Evolutionary conservation across 2,113 vertebrate genomes (phyloP), one percentile per base, ranked within the genome.

Genomic region (Cyanoramphus novaezelandiae): DNA sequence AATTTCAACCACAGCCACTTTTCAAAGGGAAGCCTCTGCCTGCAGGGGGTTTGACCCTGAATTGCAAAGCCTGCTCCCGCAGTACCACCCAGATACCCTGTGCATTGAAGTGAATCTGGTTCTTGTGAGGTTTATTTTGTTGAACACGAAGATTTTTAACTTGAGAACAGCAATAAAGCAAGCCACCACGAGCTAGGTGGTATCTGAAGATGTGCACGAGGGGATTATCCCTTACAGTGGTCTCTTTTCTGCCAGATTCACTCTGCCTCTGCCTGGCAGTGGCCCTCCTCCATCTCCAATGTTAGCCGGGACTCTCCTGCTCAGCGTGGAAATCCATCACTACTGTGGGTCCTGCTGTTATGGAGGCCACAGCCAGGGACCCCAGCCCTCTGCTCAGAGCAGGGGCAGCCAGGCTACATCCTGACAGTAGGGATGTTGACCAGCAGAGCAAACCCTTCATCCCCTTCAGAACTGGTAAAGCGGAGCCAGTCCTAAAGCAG

Each of bases 281-380:
- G 57, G 33, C 57, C 14, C 57, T 88, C 31, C 64, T 91, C 64
- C 23, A 24, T 23, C 29, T 3, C 44, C 60, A 39, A 39, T 23
- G 23, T 10, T 65, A 68, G 5, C 46, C 7, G 25, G 6, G 29
- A 33, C 39, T 37, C 75, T 64, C 49, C 68, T 53, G 35, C 57
- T n/a, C 28, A 10, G n/a, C 1, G 1, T 9, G 13, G 43, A 59
- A 74, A 82, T 17, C 31, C 62, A 52, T 19, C 29, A 33, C 8
- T 17, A 2, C 52, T 41, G 13, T 1, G 2, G 31, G 37, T 39
- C 14, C 21, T 5, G 2, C 2, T 0, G 1, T 21, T 49, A 25
- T 2, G 0, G 68, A 72, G 41, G 44, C n/a, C 27, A 39, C 6
- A 1, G 59, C 16, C 0, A 0, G 27, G 28, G 63, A 71, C 23